Base-by-base conservation (phyloP, 2,888 invertebrate species). In the Tiliacea aurago region DNA sequence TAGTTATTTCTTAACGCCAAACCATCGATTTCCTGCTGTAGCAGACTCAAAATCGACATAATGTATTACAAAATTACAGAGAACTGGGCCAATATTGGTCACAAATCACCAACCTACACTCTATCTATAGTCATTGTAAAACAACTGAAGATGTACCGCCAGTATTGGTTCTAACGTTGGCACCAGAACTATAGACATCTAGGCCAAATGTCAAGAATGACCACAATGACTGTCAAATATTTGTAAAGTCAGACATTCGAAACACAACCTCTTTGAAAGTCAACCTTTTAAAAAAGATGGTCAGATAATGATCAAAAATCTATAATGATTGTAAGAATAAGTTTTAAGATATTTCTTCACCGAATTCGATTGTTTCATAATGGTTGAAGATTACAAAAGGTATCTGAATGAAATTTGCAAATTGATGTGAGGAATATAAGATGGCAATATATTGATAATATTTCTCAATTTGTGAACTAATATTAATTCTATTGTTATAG, bases 121-220 rank as follows among this genome's bases (percentile, higher is more conserved):
- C 0, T 4, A 10, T 20, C 20, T 4, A 10, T 51, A 11, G n/a
- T 23, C 23, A 28, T 28, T 43, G 13, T n/a, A n/a, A 59, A n/a
- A 49, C 2, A 49, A 49, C 15, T n/a, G 28, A 18, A 49, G 15
- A 72, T 23, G 0, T 43, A 5, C 6, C 4, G 10, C 77, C 56
- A 69, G 53, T 13, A 41, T 56, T 56, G 73, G 65, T 10, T 15
- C 15, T 33, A 47, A 18, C 1, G 11, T 51, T 78, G 41, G 37
- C 37, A 37, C 37, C 4, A 37, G 37, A 37, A 37, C 28, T 28
- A 28, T 28, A 43, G 10, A 43, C 0, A 71, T 67, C 20, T 67
- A 37, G 72, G 76, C 10, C 70, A 76, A 70, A 80, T 68, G 68
- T 80, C 84, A 76, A 64, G 28, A 66, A 3, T 37, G 9, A 55